A percentile compares a stretch with the other conserved stretches of the same genome.
phyloP scores from a whole-genome alignment of 1,140 invertebrate genomes.

The Drosophila miranda region DNA sequence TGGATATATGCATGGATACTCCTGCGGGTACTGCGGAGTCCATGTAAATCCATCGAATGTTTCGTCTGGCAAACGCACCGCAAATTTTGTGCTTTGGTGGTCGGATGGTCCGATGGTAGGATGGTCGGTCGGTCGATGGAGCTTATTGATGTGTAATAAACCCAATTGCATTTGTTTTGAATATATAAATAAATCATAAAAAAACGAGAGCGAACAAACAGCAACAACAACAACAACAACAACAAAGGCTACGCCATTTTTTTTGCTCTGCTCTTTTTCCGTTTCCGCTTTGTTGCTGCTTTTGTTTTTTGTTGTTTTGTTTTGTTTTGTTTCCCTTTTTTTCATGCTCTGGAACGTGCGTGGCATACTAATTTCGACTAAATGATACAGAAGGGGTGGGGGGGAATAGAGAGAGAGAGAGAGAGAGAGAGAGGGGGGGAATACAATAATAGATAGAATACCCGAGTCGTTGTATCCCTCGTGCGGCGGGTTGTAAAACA shows the following conservation, averaged over 20 bases:
- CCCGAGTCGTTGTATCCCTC: constrained; percentile 3
- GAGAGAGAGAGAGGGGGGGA: background rate
- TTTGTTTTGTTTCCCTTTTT: constrained; percentile 41
- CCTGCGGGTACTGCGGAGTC: background rate
- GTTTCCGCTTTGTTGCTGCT: constrained; percentile 60
- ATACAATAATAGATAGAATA: constrained; percentile 2
- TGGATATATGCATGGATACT: constrained; percentile 30
- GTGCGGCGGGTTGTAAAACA: constrained; percentile 27
- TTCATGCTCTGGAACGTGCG: constrained; percentile 57
- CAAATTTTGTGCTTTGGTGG: constrained; percentile 59
- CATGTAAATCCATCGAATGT: constrained; percentile 42
- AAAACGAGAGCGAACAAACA: constrained; percentile 3
- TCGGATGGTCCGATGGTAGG: no score
- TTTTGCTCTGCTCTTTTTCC: constrained; percentile 43
- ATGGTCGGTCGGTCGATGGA: constrained; percentile 9
- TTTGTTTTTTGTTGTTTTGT: constrained; percentile 52
- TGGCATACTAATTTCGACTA: constrained; percentile 77
- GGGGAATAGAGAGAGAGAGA: background rate
- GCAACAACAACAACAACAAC: background rate
- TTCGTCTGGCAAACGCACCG: constrained; percentile 46
- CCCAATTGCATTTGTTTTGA: constrained; percentile 78
- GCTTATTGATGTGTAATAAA: constrained; percentile 79
- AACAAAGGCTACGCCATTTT: constrained; percentile 50
- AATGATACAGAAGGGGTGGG: constrained; percentile 29
- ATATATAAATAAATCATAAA: constrained; percentile 76